Percentiles rank a stretch among this genome's conserved stretches.
phyloP scores from a whole-genome alignment of 2,888 invertebrate species.

The Amiota communis region DNA sequence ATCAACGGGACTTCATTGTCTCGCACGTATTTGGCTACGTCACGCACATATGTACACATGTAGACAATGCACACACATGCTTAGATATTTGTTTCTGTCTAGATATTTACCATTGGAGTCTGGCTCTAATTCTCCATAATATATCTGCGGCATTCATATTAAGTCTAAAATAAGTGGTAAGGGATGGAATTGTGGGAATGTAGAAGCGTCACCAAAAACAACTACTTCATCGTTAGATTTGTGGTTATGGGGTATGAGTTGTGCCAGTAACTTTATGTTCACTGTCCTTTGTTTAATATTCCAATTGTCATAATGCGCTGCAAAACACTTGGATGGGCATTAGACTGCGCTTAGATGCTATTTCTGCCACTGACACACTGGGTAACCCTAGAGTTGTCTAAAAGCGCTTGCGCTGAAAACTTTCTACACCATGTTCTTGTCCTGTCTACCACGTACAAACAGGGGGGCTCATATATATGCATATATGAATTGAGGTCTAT shows the following conservation, averaged over 20 bases:
- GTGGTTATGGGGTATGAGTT: too few relatives aligned
- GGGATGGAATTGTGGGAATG: too few relatives aligned
- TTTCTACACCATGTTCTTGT: background rate
- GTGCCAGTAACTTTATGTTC: too few relatives aligned
- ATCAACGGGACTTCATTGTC: slow-evolving; percentile 56
- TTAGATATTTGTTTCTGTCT: too few relatives aligned
- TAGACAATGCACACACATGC: too few relatives aligned
- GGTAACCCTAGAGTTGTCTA: too few relatives aligned
- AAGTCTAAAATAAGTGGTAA: too few relatives aligned
- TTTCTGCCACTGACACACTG: background rate
- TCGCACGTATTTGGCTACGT: slow-evolving; percentile 38
- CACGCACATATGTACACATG: background rate
- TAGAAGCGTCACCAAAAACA: too few relatives aligned
- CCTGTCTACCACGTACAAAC: too few relatives aligned
- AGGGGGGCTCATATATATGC: too few relatives aligned
- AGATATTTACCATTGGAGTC: background rate
- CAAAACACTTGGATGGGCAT: slow-evolving; percentile 39
- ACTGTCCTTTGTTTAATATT: slow-evolving; percentile 33
- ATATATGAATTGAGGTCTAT: background rate
- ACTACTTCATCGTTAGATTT: too few relatives aligned
- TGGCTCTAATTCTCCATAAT: slow-evolving; percentile 12
- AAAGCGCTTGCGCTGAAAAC: background rate
- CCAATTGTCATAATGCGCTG: slow-evolving; percentile 54
- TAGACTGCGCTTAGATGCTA: slow-evolving; percentile 2
- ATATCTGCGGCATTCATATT: background rate